Conservation (phyloP, 2,113 vertebrate genomes). For the Sterrhoptilus dennistouni region DNA sequence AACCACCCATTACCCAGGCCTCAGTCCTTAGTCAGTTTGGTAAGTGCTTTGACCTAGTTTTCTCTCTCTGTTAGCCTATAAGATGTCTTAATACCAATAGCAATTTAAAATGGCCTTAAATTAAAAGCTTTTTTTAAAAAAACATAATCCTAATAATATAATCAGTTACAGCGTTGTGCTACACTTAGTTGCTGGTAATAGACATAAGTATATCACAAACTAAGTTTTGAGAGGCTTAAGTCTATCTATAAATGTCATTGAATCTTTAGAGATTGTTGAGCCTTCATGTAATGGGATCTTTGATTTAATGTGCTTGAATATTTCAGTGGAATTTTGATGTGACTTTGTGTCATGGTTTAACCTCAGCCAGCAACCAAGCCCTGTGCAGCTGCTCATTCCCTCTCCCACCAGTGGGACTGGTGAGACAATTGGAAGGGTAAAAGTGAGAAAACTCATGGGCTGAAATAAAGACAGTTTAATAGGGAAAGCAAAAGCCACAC, state of each 20-base stretch:
- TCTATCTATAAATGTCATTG: not conserved
- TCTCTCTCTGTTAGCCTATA: not conserved
- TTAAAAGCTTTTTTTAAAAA: not conserved
- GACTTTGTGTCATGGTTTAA: not conserved
- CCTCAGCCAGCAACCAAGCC: not conserved
- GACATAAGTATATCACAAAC: not conserved
- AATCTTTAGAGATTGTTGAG: not conserved
- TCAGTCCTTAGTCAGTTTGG: slow-evolving; percentile 83
- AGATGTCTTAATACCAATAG: not conserved
- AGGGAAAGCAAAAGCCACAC: no score
- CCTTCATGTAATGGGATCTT: not conserved
- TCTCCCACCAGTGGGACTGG: not conserved
- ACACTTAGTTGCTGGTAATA: not conserved
- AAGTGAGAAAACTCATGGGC: no score
- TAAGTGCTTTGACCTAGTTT: slow-evolving; percentile 70
- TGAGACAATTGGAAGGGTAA: not conserved
- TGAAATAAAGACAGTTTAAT: no score
- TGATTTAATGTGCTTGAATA: not conserved
- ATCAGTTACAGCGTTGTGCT: not conserved
- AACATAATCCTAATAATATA: not conserved
- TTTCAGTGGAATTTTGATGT: not conserved
- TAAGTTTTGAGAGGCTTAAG: not conserved
- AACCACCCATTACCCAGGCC: slow-evolving; percentile 72
- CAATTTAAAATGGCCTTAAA: not conserved
- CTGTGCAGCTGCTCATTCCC: not conserved